Percentiles rank a stretch among this genome's conserved stretches.
phyloP scores from a whole-genome alignment of 2,797 vertebrate species.

The Rhinatrema bivittatum region DNA sequence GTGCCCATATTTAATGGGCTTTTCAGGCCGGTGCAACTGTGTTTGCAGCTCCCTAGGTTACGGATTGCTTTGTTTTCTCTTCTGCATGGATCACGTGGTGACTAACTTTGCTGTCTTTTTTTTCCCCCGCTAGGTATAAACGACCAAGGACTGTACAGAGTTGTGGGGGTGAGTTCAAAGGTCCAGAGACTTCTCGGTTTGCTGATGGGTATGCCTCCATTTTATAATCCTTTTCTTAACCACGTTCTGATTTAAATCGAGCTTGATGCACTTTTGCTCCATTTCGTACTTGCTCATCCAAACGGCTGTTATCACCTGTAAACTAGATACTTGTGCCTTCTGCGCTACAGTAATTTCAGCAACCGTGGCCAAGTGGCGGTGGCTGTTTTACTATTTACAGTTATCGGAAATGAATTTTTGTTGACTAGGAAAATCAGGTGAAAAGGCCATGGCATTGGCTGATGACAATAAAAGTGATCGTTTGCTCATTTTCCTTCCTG shows the following conservation, averaged over 20 bases:
- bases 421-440: not conserved
- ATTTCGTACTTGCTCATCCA: no score
- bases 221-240: conserved; percentile 46
- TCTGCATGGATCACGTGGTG: no score
- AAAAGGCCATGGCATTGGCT: not conserved
- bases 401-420: not conserved
- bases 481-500: not conserved
- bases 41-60: no score
- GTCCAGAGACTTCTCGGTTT: conserved; percentile 93
- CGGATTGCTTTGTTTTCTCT: no score
- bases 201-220: conserved; percentile 85
- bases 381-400: not conserved
- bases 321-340: not conserved
- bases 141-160: conserved; percentile 95
- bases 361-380: no score
- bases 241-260: conserved; percentile 23
- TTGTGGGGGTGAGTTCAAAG: conserved; percentile 96
- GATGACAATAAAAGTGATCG: no score
- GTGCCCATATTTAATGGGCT: no score
- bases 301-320: not conserved
- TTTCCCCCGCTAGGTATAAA: conserved; percentile 75
- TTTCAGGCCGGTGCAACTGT: no score
- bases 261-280: no score
- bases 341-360: not conserved
- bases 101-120: no score